These are phyloP conservation scores for Albula glossodonta DNA, from an alignment of 2,113 vertebrate genomes.

Conservation along the genomic window DNA sequence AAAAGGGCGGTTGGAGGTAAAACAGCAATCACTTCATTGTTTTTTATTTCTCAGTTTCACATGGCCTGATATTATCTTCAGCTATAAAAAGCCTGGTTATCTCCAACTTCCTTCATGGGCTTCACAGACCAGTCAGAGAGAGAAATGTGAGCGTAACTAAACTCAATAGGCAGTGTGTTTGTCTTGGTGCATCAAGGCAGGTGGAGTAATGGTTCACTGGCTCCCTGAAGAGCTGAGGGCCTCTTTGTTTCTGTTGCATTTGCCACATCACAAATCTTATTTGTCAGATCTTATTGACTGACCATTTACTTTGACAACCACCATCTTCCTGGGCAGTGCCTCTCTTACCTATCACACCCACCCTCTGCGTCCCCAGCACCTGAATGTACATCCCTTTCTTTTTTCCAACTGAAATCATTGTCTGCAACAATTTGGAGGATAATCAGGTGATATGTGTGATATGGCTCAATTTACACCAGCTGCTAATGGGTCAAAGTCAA, in stretches of 20 bases:
- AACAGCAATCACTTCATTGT: neutral
- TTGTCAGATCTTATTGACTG: neutral
- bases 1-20: neutral
- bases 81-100: neutral
- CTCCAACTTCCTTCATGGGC: neutral
- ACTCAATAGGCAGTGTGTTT: neutral
- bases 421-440: neutral
- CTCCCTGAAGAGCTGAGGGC: neutral
- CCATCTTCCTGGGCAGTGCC: neutral
- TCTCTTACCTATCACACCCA: too few species aligned
- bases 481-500: neutral
- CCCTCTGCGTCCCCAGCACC: too few species aligned
- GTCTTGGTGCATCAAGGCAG: neutral
- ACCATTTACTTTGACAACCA: neutral
- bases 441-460: neutral
- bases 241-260: neutral
- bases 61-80: neutral
- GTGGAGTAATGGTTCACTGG: neutral
- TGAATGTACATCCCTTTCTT: neutral
- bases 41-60: neutral
- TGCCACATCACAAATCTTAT: neutral
- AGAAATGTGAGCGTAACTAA: neutral
- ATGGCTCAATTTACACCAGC: neutral
- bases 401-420: neutral
- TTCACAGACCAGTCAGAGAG: neutral